A percentile compares a stretch with the other conserved stretches of the same genome.
Evolutionary conservation across 2,113 vertebrate genomes (phyloP).

Genomic region (Dipodomys spectabilis): DNA sequence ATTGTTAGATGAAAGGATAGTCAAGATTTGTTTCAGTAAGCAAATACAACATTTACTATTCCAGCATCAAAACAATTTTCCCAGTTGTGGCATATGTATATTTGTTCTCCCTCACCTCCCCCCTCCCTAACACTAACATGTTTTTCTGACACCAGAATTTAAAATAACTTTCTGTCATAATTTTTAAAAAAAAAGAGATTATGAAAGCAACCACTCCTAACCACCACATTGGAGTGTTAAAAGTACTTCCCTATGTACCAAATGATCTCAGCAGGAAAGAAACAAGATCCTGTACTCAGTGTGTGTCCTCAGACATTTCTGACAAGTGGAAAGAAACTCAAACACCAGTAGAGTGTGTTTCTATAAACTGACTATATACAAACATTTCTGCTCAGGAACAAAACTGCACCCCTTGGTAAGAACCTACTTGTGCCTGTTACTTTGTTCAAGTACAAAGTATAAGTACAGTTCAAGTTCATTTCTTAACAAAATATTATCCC

Average conservation of each 20-base stretch:
- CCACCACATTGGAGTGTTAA: background rate
- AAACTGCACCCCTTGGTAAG: background rate
- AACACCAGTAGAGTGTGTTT: conserved; percentile 32
- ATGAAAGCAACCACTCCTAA: background rate
- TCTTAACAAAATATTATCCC: conserved; percentile 61
- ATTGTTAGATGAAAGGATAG: background rate
- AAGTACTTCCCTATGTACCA: conserved; percentile 37
- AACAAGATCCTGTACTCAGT: conserved; percentile 9
- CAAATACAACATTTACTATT: background rate
- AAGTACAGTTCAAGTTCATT: background rate
- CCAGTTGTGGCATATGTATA: background rate
- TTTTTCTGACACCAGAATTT: background rate
- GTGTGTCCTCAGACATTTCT: background rate
- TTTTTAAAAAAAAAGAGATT: conserved; percentile 6
- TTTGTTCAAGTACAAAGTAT: background rate
- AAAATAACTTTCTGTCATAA: conserved; percentile 29
- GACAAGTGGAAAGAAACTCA: conserved; percentile 45
- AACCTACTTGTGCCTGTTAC: background rate
- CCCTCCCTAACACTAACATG: background rate
- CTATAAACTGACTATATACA: background rate
- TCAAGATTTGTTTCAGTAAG: background rate
- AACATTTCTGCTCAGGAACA: conserved; percentile 65
- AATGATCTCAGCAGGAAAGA: conserved; percentile 25
- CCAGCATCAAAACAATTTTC: conserved; percentile 16
- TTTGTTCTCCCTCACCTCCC: background rate